A percentile compares a stretch with the other conserved stretches of the same genome.
Conservation (phyloP, 2,888 invertebrate genomes). For the Busseola fusca region DNA sequence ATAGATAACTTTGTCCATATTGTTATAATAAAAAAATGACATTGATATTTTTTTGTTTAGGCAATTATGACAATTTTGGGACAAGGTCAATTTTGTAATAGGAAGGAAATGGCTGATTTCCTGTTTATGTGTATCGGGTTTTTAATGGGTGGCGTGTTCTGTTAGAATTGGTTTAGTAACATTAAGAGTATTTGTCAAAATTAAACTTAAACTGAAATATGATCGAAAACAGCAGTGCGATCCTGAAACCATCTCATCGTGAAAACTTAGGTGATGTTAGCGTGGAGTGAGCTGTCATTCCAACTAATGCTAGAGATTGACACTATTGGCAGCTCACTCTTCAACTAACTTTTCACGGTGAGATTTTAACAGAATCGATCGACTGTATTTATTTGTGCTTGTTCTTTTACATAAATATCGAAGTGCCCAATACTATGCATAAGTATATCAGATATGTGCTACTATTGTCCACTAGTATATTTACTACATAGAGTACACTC, state of each 20-base stretch:
- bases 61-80: slow-evolving; percentile 14
- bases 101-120: slow-evolving; percentile 40
- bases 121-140: slow-evolving; percentile 4
- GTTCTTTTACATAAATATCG: neutral
- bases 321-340: too few species aligned
- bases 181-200: neutral
- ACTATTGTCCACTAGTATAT: neutral
- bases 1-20: neutral
- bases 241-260: too few species aligned
- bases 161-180: neutral
- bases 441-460: neutral
- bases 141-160: neutral
- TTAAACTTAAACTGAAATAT: neutral
- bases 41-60: neutral
- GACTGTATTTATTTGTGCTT: neutral
- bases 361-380: too few species aligned
- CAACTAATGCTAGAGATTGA: too few species aligned
- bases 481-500: neutral
- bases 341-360: too few species aligned
- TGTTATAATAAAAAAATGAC: neutral
- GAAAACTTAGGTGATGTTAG: too few species aligned
- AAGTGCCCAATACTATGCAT: neutral
- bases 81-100: slow-evolving; percentile 32
- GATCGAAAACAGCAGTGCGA: too few species aligned
- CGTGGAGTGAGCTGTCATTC: too few species aligned